Base-by-base conservation (phyloP, 2,888 invertebrate genomes). In the Sphaerophoria rueppellii region DNA sequence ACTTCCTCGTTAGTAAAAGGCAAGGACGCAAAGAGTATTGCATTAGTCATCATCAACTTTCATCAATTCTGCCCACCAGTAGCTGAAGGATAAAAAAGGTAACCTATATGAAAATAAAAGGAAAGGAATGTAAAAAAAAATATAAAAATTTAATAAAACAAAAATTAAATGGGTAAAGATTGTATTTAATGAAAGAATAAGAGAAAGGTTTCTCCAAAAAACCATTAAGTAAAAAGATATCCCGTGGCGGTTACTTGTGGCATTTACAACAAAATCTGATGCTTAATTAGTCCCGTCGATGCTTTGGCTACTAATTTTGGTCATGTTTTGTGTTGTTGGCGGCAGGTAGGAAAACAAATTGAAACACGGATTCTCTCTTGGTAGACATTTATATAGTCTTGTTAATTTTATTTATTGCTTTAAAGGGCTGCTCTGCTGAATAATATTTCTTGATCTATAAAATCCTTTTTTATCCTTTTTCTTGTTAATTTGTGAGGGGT, bases 211-310 rank as follows among this genome's bases (percentile, higher is more conserved):
- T 58, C 69, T 72, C 58, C 73, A 77, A 85, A 83, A 24, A 2
- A 24, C 24, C 24, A 24, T 24, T 24, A 24, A 24, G 2, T 24
- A 24, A 24, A 85, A 24, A 69, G 73, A 85, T 85, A 80, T 70
- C 85, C 85, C 70, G 85, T 48, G 73, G 85, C 70, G 71, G 40
- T 40, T 81, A 48, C 69, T 54, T 85, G 65, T 69, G 76, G 76
- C 81, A 81, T 73, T 85, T 85, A 85, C 85, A 85, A 70, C 73
- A 69, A 63, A 73, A 81, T 77, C 55, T 77, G 73, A 65, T 73
- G 60, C 63, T 85, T 85, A 85, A 85, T 85, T 85, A 85, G 70
- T 24, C 85, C 43, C 58, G 58, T 52, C 72, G 67, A 34, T 58
- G 72, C 72, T 55, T 58, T 32, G 52, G 79, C 65, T 71, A 76